Base-by-base conservation (phyloP, 1,140 invertebrate species). In the Plutomurus gul region DNA sequence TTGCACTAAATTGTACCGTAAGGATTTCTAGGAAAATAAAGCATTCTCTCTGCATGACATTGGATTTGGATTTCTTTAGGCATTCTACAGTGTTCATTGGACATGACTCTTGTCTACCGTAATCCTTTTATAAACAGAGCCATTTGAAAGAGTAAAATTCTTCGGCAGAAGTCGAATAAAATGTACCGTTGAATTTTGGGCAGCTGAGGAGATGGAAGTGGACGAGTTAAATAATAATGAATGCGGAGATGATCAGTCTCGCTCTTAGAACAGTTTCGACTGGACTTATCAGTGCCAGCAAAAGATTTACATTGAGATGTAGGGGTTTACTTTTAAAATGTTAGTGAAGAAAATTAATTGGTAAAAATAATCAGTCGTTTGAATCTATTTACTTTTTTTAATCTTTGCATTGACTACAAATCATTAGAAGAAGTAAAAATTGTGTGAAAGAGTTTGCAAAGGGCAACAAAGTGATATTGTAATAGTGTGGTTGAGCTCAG, bases 1-100 rank as follows among this genome's bases (percentile, higher is more conserved):
- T 18, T 18, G 56, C 56, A 65, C 25, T 65, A 65, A 65, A 65
- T 65, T 65, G 13, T 65, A 65, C 56, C 56, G 56, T 65, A 65
- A 18, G 30, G 27, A n/a, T 33, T 33, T n/a, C 18, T n/a, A 49
- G 7, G n/a, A 49, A 49, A 49, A 49, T 65, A 25, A 65, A 65
- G 13, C 0, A 65, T 65, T 20, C 13, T 47, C 56, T 33, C 25
- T 65, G 27, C 56, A 65, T 33, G 27, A 51, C 47, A 51, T 51
- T 51, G 47, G 25, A 51, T 51, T 51, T 51, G 25, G 47, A n/a
- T n/a, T n/a, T n/a, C 18, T 5, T 51, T 22, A 51, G 7, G 25
- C n/a, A 10, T 6, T 47, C 13, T 36, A 36, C 56, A 65, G 7
- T 33, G 30, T 16, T 22, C 8, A 10, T 11, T 65, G 16, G 27